Evolutionary conservation across 2,888 invertebrate genomes (phyloP), one percentile per base, ranked within the genome.

Genomic region (Penaeus monodon): DNA sequence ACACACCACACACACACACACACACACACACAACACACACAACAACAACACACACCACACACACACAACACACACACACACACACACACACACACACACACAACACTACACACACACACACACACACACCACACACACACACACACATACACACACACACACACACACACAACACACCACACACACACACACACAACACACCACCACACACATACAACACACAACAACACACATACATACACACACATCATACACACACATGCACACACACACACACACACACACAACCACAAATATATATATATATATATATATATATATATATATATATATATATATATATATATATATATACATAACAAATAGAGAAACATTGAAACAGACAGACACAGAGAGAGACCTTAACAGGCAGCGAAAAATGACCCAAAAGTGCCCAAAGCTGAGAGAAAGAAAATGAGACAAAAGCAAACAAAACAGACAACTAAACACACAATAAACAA

Each of bases 281-380:
- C 24, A 68, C 24, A 68, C 14, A 68, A 1, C 17, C 24, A 68
- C 24, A 68, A 24, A 68, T 68, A 68, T 68, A 27, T 27, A 12
- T 27, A 27, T 68, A 24, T 68, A 68, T 24, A 27, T 29, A 68
- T 68, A 68, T 68, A 68, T 29, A 68, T 14, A 68, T 68, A 68
- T 24, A 68, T 68, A 68, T 68, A 68, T 68, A 68, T 68, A 68
- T 68, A 68, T 68, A 68, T 68, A 68, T 68, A 68, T 68, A 68
- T 68, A 68, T 29, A 68, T 68, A 24, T 68, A 24, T 24, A 68
- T 68, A 68, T 24, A 29, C 7, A 8, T 44, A 44, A 38, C 38
- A 38, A 38, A 38, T 6, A 38, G 38, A 38, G 38, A 38, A 38
- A 38, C 6, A 38, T 2, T 38, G 6, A 38, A 6, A 2, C 38